Conservation (phyloP, 2,113 vertebrate genomes). For the Carassius gibelio region DNA sequence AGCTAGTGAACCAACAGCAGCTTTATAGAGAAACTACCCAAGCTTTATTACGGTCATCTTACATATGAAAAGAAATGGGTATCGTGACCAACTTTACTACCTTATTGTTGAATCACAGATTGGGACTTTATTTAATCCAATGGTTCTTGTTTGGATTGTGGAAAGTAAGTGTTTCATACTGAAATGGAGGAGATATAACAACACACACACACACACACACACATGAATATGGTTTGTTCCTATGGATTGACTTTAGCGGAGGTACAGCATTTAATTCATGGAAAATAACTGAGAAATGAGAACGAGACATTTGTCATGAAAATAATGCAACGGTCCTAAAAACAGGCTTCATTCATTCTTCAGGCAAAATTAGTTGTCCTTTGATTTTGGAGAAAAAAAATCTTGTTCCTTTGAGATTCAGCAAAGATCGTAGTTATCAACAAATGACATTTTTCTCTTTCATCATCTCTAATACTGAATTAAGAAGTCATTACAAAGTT, state of each 20-base stretch:
- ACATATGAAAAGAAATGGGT: background rate
- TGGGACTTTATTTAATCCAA: background rate
- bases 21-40: conserved; percentile 10
- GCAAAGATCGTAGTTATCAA: background rate
- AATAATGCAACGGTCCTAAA: background rate
- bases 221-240: no score
- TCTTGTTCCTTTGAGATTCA: background rate
- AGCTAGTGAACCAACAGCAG: conserved; percentile 36
- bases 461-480: background rate
- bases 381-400: background rate
- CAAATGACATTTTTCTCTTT: background rate
- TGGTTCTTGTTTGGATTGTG: background rate
- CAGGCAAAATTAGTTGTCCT: background rate
- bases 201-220: no score
- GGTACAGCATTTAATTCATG: no score
- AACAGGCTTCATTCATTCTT: background rate
- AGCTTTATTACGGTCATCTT: conserved; percentile 39
- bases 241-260: no score
- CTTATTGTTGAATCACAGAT: background rate
- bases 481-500: background rate
- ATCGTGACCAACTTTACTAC: background rate
- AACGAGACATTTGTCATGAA: background rate
- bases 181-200: no score
- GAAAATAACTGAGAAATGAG: background rate
- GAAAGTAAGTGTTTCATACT: background rate